Evolutionary conservation across 2,113 vertebrate genomes (phyloP), one percentile per base, ranked within the genome.

Genomic region (Cyphomyrus discorhynchus): DNA sequence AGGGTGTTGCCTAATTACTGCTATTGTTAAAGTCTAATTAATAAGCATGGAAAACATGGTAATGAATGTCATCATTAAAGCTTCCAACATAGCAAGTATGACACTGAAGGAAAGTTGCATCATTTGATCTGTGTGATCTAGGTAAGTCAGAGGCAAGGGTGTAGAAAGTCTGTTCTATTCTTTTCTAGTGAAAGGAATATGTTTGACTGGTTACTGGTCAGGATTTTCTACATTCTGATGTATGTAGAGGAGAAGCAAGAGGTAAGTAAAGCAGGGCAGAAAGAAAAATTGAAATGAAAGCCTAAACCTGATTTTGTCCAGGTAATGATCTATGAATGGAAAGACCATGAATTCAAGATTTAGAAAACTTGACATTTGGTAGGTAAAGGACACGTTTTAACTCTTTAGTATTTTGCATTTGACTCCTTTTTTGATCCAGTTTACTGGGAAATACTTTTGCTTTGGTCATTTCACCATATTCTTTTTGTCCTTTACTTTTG

Each of bases 141-240:
- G 53, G 53, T 47, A 45, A 45, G 70, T 35, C 56, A 47, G 66
- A 87, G 77, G 17, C 42, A 58, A 10, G 56, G 77, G 35, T 82
- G 70, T 39, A 49, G 91, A 83, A 92, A 91, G 91, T 47, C 1
- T 47, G 7, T 47, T 90, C 95, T 93, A 94, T 88, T 92, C 74
- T 88, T 91, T 93, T 93, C n/a, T 94, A 92, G 92, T 90, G 45
- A 46, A 92, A 56, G 10, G 39, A 91, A 91, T 92, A 92, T 88
- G 91, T 95, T 93, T 93, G 91, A 91, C 94, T 91, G 93, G 93
- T 94, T 90, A 88, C 82, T 39, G 92, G 95, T 94, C 95, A 90
- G 94, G 95, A 95, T 96, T 92, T 94, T 94, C 95, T 93, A 94
- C 97, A 95, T 96, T 97, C 96, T 96, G 92, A 92, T 90, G 92